Evolutionary conservation across 2,113 vertebrate genomes (phyloP).

Genomic region (Ptychochromis oligacanthus): DNA sequence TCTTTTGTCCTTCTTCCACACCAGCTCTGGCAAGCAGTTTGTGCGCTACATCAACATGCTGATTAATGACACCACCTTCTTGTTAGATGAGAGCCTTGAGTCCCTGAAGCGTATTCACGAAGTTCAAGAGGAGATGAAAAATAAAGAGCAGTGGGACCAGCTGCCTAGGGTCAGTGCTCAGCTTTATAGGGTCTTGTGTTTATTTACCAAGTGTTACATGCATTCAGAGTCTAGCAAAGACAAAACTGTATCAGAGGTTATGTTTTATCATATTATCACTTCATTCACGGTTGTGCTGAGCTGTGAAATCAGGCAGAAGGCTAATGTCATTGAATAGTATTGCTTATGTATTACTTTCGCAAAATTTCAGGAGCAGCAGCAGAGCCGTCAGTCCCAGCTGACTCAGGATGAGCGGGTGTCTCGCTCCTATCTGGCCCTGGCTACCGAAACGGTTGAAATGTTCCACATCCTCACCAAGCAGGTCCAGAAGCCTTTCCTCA

Average conservation of each 20-base stretch:
- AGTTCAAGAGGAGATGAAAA: conserved; percentile 99
- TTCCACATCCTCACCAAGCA: conserved; percentile 99
- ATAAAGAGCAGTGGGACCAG: conserved; percentile 97
- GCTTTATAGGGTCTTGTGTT: not conserved
- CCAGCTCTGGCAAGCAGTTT: conserved; percentile 98
- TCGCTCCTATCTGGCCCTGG: conserved; percentile 95
- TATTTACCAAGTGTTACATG: not conserved
- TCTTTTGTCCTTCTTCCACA: not conserved
- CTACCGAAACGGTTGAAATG: conserved; percentile 98
- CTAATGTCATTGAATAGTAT: not conserved
- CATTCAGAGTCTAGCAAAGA: not conserved
- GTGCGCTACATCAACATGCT: conserved; percentile 99
- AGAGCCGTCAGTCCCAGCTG: conserved; percentile 95
- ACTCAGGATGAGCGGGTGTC: conserved; percentile 97
- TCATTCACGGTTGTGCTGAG: not conserved
- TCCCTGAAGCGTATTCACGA: conserved; percentile 98
- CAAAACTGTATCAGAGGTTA: not conserved
- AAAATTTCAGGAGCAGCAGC: conserved; percentile 91
- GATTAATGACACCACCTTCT: conserved; percentile 98
- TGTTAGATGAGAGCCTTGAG: conserved; percentile 97
- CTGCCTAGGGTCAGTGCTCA: conserved; percentile 88
- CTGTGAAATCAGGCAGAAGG: not conserved
- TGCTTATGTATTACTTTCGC: not conserved
- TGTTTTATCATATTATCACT: not conserved
- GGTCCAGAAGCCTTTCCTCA: conserved; percentile 98